Conservation (phyloP, 1,140 invertebrate genomes). For the Araneus ventricosus region DNA sequence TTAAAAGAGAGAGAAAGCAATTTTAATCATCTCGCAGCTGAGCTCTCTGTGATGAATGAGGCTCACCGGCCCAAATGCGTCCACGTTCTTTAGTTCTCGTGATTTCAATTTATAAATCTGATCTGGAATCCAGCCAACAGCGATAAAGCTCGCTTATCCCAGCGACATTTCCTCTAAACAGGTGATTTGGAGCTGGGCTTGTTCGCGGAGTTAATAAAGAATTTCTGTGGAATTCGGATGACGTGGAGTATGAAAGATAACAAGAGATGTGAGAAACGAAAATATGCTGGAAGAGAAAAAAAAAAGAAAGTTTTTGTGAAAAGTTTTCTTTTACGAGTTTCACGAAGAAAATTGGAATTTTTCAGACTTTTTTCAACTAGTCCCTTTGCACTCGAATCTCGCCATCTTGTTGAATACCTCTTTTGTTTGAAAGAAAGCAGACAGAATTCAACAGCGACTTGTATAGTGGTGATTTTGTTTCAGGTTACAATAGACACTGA, state of each 20-base stretch:
- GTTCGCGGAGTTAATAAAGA: conserved; percentile 28
- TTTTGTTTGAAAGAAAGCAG: too few relatives aligned
- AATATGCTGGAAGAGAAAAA: not conserved
- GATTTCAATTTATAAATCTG: conserved; percentile 63
- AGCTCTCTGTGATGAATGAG: conserved; percentile 19
- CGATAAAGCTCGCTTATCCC: not conserved
- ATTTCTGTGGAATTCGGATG: not conserved
- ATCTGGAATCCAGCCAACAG: conserved; percentile 43
- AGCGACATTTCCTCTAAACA: conserved; percentile 32
- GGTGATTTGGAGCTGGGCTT: conserved; percentile 7
- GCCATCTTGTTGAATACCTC: too few relatives aligned
- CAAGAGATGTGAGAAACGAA: not conserved
- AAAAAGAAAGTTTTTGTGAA: not conserved
- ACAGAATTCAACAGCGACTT: too few relatives aligned
- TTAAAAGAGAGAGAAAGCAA: conserved; percentile 37
- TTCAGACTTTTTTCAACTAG: too few relatives aligned
- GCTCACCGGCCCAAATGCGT: not conserved
- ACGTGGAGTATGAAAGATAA: not conserved
- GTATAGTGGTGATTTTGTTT: too few relatives aligned
- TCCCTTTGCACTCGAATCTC: too few relatives aligned
- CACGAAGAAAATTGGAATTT: too few relatives aligned
- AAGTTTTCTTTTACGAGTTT: too few relatives aligned
- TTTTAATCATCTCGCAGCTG: conserved; percentile 48
- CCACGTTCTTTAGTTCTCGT: not conserved
- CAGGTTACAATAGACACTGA: too few relatives aligned